Evolutionary conservation across 1,140 invertebrate genomes (phyloP).

Genomic region (Oryzaephilus surinamensis): DNA sequence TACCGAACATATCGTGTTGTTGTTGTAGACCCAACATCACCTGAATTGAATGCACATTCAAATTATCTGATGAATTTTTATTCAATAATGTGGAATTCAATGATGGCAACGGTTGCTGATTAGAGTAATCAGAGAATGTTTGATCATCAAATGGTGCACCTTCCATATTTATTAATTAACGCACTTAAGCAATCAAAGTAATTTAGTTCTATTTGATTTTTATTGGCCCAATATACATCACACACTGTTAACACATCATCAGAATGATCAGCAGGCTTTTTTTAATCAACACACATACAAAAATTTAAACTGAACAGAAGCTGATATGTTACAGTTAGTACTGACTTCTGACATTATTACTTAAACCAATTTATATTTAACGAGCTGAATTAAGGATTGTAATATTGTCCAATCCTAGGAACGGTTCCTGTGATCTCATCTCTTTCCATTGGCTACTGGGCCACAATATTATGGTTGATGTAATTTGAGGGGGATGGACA

Average conservation of each 20-base stretch:
- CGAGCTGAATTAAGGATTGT: constrained; percentile 31
- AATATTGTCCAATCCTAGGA: constrained; percentile 15
- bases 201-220: constrained; percentile 22
- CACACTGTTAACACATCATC: not conserved
- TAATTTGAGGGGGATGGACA: constrained; percentile 7
- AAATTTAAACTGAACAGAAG: not conserved
- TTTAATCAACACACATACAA: constrained; percentile 16
- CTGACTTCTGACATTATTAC: constrained; percentile 39
- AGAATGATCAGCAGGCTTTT: constrained; percentile 6
- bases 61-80: constrained; percentile 34
- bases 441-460: too few species aligned
- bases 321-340: constrained; percentile 8
- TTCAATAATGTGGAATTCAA: constrained; percentile 34
- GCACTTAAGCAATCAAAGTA: constrained; percentile 23
- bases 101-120: constrained; percentile 43
- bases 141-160: constrained; percentile 63
- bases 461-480: too few species aligned
- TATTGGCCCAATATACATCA: too few species aligned
- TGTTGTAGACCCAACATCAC: constrained; percentile 61
- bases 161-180: constrained; percentile 46
- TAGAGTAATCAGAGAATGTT: constrained; percentile 61
- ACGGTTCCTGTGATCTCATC: too few species aligned
- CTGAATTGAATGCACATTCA: constrained; percentile 51
- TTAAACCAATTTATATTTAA: constrained; percentile 39
- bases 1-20: constrained; percentile 38